Conservation (phyloP, 2,888 invertebrate genomes). For the Drosophila vallismaia region DNA sequence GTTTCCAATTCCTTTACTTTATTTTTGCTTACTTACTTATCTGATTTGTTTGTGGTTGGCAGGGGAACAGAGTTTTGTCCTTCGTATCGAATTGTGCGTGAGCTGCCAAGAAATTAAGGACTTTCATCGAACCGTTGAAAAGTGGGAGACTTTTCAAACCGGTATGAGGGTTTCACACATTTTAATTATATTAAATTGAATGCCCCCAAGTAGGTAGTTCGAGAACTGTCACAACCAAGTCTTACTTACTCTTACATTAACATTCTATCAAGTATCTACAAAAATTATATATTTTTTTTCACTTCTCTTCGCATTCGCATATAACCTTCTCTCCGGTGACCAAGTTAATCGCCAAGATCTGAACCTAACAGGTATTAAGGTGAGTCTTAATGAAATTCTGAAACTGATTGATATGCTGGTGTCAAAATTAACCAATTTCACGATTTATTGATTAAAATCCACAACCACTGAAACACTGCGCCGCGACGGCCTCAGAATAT, state of each 20-base stretch:
- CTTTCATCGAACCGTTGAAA: slow-evolving; percentile 17
- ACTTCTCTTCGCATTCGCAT: neutral
- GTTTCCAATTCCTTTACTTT: slow-evolving; percentile 17
- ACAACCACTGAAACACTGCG: neutral
- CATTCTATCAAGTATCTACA: slow-evolving; percentile 8
- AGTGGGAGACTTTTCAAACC: slow-evolving; percentile 11
- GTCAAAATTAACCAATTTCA: slow-evolving; percentile 23
- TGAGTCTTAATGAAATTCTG: neutral
- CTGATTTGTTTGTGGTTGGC: slow-evolving; percentile 72
- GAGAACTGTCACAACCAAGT: neutral
- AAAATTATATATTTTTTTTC: slow-evolving; percentile 16
- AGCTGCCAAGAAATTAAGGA: slow-evolving; percentile 53
- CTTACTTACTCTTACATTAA: neutral
- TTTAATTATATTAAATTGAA: slow-evolving; percentile 28
- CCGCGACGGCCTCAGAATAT: neutral
- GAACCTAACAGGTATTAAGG: neutral
- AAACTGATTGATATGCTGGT: slow-evolving; percentile 10
- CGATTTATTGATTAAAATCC: slow-evolving; percentile 37
- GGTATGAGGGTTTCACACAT: slow-evolving; percentile 4
- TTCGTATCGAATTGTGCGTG: slow-evolving; percentile 46
- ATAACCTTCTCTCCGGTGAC: too few relatives aligned
- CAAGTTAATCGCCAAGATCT: neutral
- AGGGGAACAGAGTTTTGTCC: slow-evolving; percentile 24
- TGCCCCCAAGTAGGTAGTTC: slow-evolving; percentile 11
- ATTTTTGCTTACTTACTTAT: slow-evolving; percentile 52